Evolutionary conservation across 2,888 invertebrate genomes (phyloP).

Genomic region (Cryptus viduatorius): DNA sequence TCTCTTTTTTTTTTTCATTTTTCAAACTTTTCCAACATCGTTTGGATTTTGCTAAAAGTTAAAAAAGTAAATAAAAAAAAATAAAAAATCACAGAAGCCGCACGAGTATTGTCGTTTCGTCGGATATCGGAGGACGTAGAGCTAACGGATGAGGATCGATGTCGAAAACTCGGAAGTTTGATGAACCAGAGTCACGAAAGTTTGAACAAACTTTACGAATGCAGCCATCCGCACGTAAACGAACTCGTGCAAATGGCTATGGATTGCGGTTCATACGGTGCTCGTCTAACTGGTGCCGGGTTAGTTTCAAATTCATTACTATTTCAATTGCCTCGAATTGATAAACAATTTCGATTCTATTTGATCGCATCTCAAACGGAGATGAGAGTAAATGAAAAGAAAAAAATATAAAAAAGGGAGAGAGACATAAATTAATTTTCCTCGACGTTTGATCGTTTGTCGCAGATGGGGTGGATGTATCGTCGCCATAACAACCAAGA

Average conservation of each 20-base stretch:
- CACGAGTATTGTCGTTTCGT: conserved; percentile 88
- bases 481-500: conserved; percentile 92
- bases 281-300: conserved; percentile 98
- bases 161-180: conserved; percentile 90
- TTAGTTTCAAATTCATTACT: conserved; percentile 78
- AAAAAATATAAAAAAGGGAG: neutral
- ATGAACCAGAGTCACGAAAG: conserved; percentile 97
- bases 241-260: conserved; percentile 91
- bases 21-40: neutral
- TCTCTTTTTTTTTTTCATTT: neutral
- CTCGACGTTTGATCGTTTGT: conserved; percentile 46
- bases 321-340: conserved; percentile 4
- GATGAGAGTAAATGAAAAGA: neutral
- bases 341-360: conserved; percentile 1
- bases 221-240: conserved; percentile 96
- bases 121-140: conserved; percentile 77
- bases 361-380: neutral
- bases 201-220: conserved; percentile 94
- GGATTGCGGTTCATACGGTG: conserved; percentile 90
- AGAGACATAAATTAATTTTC: conserved; percentile 26
- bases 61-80: neutral
- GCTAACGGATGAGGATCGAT: conserved; percentile 81
- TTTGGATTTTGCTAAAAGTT: conserved; percentile 13
- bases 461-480: conserved; percentile 98
- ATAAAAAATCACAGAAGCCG: conserved; percentile 90